A percentile compares a stretch with the other conserved stretches of the same genome.
Conservation (phyloP, 2,113 vertebrate species). For the Sinocyclocheilus grahami region DNA sequence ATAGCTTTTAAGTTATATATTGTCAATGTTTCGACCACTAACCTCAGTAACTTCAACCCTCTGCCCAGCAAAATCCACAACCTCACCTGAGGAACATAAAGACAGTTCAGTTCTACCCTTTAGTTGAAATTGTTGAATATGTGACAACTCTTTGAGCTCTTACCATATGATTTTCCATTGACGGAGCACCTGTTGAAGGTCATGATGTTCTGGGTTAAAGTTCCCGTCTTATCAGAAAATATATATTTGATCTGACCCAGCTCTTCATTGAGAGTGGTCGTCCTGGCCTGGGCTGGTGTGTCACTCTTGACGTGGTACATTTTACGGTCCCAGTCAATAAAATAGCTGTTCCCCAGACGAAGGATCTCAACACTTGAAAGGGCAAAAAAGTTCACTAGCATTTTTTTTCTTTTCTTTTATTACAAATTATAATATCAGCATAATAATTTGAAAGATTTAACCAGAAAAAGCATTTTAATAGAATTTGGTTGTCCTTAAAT, state of each 20-base stretch:
- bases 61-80: slow-evolving; percentile 74
- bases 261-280: slow-evolving; percentile 95
- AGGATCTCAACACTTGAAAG: slow-evolving; percentile 89
- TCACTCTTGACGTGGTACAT: slow-evolving; percentile 88
- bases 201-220: slow-evolving; percentile 98
- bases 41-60: slow-evolving; percentile 83
- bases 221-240: slow-evolving; percentile 97
- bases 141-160: slow-evolving; percentile 10
- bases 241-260: slow-evolving; percentile 95
- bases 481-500: neutral
- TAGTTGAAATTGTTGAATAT: neutral
- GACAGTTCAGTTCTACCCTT: neutral
- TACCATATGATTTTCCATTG: slow-evolving; percentile 85
- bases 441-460: neutral
- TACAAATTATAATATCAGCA: neutral
- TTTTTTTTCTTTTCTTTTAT: neutral
- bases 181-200: slow-evolving; percentile 93
- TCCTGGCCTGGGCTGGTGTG: slow-evolving; percentile 86
- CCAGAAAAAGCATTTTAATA: neutral
- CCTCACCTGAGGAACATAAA: slow-evolving; percentile 73
- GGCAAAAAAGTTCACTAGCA: neutral
- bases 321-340: slow-evolving; percentile 93
- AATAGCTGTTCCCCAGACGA: slow-evolving; percentile 93
- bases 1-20: too few relatives aligned
- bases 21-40: slow-evolving; percentile 47